A percentile compares a stretch with the other conserved stretches of the same genome.
phyloP scores from a whole-genome alignment of 2,888 invertebrate genomes.

The Automeris io region DNA sequence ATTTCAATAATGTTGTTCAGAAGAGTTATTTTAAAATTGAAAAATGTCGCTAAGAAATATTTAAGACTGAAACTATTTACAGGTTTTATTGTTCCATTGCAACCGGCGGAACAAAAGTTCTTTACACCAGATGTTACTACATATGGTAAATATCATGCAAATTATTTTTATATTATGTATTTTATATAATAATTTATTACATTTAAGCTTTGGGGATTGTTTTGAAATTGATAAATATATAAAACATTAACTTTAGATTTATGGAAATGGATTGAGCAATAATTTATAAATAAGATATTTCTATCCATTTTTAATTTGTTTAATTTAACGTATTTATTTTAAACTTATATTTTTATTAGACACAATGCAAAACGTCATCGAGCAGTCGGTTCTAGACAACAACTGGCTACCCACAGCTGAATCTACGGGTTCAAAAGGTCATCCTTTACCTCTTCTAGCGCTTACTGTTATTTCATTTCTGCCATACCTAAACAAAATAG shows the following conservation, averaged over 20 bases:
- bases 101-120: constrained; percentile 69
- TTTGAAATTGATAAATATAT: too few relatives aligned
- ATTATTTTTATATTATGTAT: neutral
- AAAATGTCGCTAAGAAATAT: too few relatives aligned
- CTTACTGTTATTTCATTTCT: constrained; percentile 39
- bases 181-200: neutral
- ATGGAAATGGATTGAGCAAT: too few relatives aligned
- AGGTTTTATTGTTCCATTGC: constrained; percentile 65
- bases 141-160: constrained; percentile 46
- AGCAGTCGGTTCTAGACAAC: constrained; percentile 72
- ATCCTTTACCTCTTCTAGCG: constrained; percentile 39
- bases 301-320: neutral
- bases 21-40: too few relatives aligned
- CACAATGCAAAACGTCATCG: constrained; percentile 71
- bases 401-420: constrained; percentile 70
- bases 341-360: constrained; percentile 33
- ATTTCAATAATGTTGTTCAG: too few relatives aligned
- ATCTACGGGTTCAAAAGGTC: constrained; percentile 44
- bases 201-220: too few relatives aligned
- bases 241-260: too few relatives aligned
- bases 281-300: too few relatives aligned
- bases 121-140: constrained; percentile 68
- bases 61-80: too few relatives aligned
- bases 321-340: constrained; percentile 6
- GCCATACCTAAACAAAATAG: constrained; percentile 34